Base-by-base conservation (phyloP, 2,797 vertebrate species). In the Epinephelus coioides region DNA sequence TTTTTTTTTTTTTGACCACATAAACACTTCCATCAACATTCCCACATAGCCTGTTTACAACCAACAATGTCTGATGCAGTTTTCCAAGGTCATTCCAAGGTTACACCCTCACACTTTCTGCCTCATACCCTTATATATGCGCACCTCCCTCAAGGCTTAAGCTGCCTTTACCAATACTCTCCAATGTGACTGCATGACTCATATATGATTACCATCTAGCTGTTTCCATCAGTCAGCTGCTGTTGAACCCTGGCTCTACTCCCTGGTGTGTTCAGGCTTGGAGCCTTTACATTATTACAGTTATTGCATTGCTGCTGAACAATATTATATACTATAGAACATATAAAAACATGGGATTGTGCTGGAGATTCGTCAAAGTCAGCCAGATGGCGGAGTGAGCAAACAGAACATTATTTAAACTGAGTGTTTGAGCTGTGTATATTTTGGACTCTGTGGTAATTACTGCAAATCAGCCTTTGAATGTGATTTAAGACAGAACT, bases 111-210 rank as follows among this genome's bases (percentile, higher is more conserved):
- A 63, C 17, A 62, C 40, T 77, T 85, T 73, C 55, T 66, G n/a
- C 38, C 51, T 84, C 81, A 78, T 69, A 81, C 60, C 72, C 66
- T 56, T 49, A 72, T 67, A 69, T 54, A 69, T 54, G 56, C 57
- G 70, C 53, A 69, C 59, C 47, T 73, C 50, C 80, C 84, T 89
- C 69, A 62, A 74, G 79, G 81, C 71, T 63, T 72, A 51, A 77
- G 51, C 77, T 76, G 64, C 76, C 70, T 68, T 75, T 62, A 57
- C 69, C 64, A 69, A 68, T 55, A 66, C 59, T 63, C 66, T 82
- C 49, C 71, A 68, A 83, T 83, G 83, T 46, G 68, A 80, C 78
- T n/a, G 25, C 57, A 63, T 88, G 87, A 91, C 81, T 91, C 82
- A 87, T 79, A 69, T 79, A 83, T 88, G 81, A 86, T 84, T 85